Conservation (phyloP, 2,797 vertebrate genomes). For the Peromyscus eremicus region DNA sequence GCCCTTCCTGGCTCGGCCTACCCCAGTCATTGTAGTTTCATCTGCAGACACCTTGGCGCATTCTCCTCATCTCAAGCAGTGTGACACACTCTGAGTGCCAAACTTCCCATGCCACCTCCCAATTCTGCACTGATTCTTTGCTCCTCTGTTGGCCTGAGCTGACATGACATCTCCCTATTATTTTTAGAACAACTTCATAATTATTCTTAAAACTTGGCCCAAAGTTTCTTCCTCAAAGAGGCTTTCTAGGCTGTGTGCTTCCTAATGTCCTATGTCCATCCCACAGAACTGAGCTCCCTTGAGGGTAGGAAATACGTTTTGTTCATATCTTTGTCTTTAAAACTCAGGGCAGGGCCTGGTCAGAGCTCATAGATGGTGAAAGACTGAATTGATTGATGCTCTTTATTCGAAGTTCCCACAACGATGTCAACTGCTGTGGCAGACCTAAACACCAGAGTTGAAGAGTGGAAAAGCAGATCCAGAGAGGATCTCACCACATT, state of each 20-base stretch:
- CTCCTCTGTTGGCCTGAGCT: background rate
- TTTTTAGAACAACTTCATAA: background rate
- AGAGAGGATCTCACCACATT: slow-evolving; percentile 35
- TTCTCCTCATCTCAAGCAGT: background rate
- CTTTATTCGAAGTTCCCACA: background rate
- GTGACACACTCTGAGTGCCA: background rate
- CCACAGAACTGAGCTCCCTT: background rate
- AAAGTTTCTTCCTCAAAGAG: background rate
- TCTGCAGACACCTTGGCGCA: background rate
- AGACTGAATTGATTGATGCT: background rate
- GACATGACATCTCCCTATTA: background rate
- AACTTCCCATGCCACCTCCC: background rate
- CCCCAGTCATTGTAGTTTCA: background rate
- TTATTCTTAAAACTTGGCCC: slow-evolving; percentile 30
- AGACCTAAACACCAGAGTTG: slow-evolving; percentile 23
- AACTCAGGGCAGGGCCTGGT: background rate
- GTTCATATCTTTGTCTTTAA: slow-evolving; percentile 1
- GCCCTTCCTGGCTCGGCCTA: background rate
- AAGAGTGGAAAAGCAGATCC: slow-evolving; percentile 39
- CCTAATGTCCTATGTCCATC: background rate
- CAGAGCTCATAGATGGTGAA: background rate
- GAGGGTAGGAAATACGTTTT: background rate
- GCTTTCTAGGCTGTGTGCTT: background rate
- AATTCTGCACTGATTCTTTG: background rate
- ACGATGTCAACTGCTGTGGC: background rate